Conservation (phyloP, 2,888 invertebrate genomes). For the Vanessa cardui region DNA sequence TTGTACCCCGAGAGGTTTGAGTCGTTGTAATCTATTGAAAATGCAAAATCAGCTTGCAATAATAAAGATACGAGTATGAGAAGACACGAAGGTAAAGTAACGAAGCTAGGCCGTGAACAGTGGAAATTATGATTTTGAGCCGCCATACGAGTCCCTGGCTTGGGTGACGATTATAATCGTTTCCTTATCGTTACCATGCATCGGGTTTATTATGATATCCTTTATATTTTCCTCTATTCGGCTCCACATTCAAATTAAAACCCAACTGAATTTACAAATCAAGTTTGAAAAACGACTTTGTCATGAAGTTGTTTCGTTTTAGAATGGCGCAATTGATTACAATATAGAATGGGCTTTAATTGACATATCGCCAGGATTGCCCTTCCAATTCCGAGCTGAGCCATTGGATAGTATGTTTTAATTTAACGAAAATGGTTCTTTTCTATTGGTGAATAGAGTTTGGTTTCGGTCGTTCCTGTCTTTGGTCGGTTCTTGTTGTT, state of each 20-base stretch:
- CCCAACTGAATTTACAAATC: constrained; percentile 50
- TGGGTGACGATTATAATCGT: constrained; percentile 69
- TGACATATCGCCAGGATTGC: constrained; percentile 73
- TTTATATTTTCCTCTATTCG: constrained; percentile 18
- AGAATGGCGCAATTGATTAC: constrained; percentile 65
- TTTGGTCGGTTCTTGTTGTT: constrained; percentile 61
- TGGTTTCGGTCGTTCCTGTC: constrained; percentile 55
- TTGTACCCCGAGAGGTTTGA: constrained; percentile 53
- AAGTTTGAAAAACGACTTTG: constrained; percentile 73
- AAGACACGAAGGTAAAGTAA: constrained; percentile 82
- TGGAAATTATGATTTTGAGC: constrained; percentile 71
- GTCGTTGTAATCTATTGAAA: constrained; percentile 62
- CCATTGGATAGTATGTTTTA: constrained; percentile 55
- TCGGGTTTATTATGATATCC: constrained; percentile 62
- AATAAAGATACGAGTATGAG: constrained; percentile 71
- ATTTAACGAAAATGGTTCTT: constrained; percentile 50
- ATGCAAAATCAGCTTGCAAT: constrained; percentile 59
- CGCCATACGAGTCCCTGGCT: constrained; percentile 80
- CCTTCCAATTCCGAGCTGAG: constrained; percentile 56
- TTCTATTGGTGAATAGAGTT: constrained; percentile 53
- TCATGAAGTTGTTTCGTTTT: constrained; percentile 68
- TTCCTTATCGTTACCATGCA: constrained; percentile 73
- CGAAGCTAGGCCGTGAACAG: constrained; percentile 80
- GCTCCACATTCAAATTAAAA: constrained; percentile 27
- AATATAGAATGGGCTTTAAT: constrained; percentile 66